Conservation (phyloP, 2,888 invertebrate genomes). For the Athalia circularis region DNA sequence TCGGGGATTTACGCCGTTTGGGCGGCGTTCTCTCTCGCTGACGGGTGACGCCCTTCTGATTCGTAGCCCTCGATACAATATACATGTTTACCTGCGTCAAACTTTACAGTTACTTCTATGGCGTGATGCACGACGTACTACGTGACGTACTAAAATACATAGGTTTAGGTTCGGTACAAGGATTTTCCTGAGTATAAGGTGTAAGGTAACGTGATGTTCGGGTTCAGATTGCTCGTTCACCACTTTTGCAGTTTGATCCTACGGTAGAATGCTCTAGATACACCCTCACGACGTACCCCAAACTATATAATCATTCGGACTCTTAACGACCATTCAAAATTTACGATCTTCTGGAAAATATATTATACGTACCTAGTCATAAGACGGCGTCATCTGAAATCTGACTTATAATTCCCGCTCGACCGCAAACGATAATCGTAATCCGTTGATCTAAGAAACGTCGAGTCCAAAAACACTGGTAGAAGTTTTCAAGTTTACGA, state of each 20-base stretch:
- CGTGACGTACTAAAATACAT: not conserved
- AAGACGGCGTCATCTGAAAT: conserved; percentile 57
- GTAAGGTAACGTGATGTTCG: conserved; percentile 34
- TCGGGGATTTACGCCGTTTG: too few relatives aligned
- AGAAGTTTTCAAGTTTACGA: conserved; percentile 1
- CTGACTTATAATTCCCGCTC: conserved; percentile 5
- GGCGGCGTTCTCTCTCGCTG: too few relatives aligned
- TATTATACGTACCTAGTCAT: conserved; percentile 53
- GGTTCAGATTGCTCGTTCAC: not conserved
- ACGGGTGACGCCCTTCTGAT: too few relatives aligned
- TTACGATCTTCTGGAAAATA: conserved; percentile 55
- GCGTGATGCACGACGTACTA: too few relatives aligned
- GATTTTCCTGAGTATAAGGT: conserved; percentile 27
- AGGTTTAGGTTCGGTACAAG: not conserved
- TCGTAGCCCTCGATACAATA: too few relatives aligned
- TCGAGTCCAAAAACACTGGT: not conserved
- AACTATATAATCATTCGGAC: conserved; percentile 5
- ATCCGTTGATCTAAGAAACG: not conserved
- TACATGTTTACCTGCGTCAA: too few relatives aligned
- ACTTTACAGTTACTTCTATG: too few relatives aligned
- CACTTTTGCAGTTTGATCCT: not conserved
- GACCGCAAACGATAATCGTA: conserved; percentile 14
- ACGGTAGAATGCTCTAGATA: conserved; percentile 47
- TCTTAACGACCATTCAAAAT: conserved; percentile 62
- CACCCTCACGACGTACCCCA: conserved; percentile 50